Evolutionary conservation across 2,113 vertebrate species (phyloP).

Genomic region (human): DNA sequence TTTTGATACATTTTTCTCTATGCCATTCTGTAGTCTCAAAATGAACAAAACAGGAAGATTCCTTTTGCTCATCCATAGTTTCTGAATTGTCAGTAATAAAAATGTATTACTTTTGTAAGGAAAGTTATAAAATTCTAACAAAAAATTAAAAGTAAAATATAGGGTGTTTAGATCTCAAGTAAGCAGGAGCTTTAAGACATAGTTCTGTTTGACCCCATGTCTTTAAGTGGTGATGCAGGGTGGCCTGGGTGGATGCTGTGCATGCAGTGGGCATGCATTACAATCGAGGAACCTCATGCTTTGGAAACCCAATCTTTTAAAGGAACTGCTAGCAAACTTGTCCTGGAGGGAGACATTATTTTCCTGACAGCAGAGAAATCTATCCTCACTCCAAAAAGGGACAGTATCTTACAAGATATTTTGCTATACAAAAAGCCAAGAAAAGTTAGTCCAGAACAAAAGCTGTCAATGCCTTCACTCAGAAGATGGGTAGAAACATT

Average conservation of each 20-base stretch:
- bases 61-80: background rate
- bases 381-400: background rate
- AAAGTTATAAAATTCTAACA: background rate
- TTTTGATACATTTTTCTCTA: background rate
- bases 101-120: background rate
- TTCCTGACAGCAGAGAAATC: background rate
- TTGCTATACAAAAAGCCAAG: too few relatives aligned
- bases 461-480: too few relatives aligned
- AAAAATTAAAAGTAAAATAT: background rate
- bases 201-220: too few relatives aligned
- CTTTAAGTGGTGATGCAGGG: background rate
- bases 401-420: background rate
- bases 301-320: background rate
- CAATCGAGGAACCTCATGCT: background rate
- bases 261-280: background rate
- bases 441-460: too few relatives aligned
- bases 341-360: background rate
- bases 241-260: background rate
- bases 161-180: background rate
- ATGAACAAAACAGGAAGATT: background rate
- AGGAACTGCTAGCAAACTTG: background rate
- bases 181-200: background rate
- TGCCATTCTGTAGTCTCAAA: background rate
- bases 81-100: background rate
- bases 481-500: too few relatives aligned